These are phyloP conservation scores for Leptinotarsa tumamoca DNA, from an alignment of 2,888 invertebrate genomes.

Conservation along the genomic window DNA sequence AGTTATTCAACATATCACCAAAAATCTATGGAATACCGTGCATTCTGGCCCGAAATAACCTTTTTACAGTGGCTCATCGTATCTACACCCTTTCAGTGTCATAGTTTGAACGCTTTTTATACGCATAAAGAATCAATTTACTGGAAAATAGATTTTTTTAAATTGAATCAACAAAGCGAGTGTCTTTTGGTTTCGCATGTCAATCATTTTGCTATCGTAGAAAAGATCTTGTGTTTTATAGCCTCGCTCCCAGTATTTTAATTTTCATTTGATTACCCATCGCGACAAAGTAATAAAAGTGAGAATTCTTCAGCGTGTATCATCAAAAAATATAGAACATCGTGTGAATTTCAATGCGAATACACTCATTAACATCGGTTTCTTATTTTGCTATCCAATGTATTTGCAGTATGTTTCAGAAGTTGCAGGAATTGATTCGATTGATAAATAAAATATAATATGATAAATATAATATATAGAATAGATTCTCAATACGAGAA, in stretches of 20 bases:
- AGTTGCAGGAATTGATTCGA: background rate
- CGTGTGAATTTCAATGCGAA: background rate
- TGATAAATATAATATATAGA: no score
- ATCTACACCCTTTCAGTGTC: background rate
- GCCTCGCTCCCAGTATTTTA: conserved; percentile 14
- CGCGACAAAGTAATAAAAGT: background rate
- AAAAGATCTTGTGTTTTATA: conserved; percentile 12
- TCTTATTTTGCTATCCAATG: conserved; percentile 33
- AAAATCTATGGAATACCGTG: no score
- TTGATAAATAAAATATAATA: no score
- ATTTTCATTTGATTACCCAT: conserved; percentile 4
- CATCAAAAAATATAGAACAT: conserved; percentile 18
- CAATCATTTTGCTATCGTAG: conserved; percentile 16
- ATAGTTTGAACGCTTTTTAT: conserved; percentile 5
- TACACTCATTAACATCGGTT: conserved; percentile 33
- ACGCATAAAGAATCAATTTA: background rate
- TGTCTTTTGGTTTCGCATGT: conserved; percentile 1
- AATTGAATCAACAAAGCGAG: conserved; percentile 14
- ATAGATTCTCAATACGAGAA: no score
- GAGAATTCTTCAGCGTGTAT: background rate
- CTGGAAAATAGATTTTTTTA: background rate
- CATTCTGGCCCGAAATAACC: no score
- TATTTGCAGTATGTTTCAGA: conserved; percentile 29
- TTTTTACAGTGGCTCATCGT: background rate
- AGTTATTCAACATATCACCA: no score